These are phyloP conservation scores for Halictus rubicundus DNA, from an alignment of 1,140 invertebrate genomes.

Conservation along the genomic window DNA sequence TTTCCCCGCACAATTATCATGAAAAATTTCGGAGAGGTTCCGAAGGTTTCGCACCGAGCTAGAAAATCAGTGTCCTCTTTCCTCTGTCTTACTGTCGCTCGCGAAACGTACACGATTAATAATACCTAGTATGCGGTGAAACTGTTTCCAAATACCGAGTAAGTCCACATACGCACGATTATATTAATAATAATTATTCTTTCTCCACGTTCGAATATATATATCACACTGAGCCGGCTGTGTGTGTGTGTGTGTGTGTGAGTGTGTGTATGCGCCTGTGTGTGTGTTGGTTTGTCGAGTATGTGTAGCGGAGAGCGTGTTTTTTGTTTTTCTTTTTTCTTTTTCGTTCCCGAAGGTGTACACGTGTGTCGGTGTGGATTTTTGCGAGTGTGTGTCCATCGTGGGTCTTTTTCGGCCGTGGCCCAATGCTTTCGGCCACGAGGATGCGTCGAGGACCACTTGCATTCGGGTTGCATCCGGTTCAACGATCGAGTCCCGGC, in stretches of 20 bases:
- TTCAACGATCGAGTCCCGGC: constrained; percentile 13
- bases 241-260: constrained; percentile 28
- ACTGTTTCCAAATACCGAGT: constrained; percentile 56
- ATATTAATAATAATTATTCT: constrained; percentile 47
- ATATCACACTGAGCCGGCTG: constrained; percentile 69
- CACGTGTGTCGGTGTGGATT: too few species aligned
- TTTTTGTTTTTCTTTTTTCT: too few species aligned
- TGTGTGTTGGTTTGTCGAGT: background rate
- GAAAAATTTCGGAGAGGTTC: too few species aligned
- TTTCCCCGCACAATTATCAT: too few species aligned
- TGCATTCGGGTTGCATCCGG: too few species aligned
- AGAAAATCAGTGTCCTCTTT: constrained; percentile 13
- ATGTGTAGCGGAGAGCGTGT: too few species aligned
- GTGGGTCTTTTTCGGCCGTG: constrained; percentile 47
- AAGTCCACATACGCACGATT: constrained; percentile 59
- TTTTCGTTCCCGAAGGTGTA: background rate
- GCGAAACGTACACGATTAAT: constrained; percentile 41
- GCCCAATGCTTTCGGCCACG: constrained; percentile 37
- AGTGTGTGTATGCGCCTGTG: background rate
- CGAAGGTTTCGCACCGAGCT: constrained; percentile 48
- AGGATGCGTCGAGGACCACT: constrained; percentile 35
- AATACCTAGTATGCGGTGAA: constrained; percentile 60
- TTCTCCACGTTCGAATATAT: constrained; percentile 56
- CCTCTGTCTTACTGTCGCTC: too few species aligned
- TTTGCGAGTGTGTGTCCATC: constrained; percentile 57